phyloP scores from a whole-genome alignment of 2,888 invertebrate genomes.

The Synergus umbraculus region DNA sequence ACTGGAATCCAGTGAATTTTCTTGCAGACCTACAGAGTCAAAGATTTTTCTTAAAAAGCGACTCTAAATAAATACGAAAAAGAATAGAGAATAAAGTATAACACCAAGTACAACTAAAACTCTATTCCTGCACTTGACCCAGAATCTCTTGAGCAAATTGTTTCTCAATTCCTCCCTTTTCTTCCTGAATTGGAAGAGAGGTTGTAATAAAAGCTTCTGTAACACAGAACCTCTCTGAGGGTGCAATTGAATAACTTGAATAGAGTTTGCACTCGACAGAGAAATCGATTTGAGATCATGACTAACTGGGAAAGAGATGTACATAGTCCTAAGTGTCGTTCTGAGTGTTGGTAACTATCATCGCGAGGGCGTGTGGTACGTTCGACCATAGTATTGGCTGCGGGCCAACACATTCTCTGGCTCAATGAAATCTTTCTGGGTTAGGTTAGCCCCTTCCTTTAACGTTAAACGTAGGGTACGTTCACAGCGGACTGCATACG shows the following conservation, averaged over 20 bases:
- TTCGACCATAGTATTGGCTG: slow-evolving; percentile 71
- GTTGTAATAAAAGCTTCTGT: not conserved
- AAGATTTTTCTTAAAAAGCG: no score
- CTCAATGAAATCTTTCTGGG: slow-evolving; percentile 77
- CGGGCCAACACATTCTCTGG: slow-evolving; percentile 70
- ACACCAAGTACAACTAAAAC: not conserved
- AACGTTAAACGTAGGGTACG: slow-evolving; percentile 70
- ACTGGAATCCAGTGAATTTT: no score
- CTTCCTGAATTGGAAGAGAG: not conserved
- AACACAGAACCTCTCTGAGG: not conserved
- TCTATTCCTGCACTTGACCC: not conserved
- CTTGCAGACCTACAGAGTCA: no score
- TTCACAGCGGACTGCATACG: slow-evolving; percentile 64
- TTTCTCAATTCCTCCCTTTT: not conserved
- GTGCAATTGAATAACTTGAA: slow-evolving; percentile 37
- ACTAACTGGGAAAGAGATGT: slow-evolving; percentile 46
- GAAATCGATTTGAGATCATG: slow-evolving; percentile 52
- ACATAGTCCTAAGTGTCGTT: slow-evolving; percentile 44
- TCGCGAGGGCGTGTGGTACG: slow-evolving; percentile 62
- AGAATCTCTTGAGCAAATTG: not conserved
- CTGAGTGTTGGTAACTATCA: slow-evolving; percentile 58
- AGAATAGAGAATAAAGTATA: not conserved
- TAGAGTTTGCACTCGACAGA: slow-evolving; percentile 52
- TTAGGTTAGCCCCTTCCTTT: slow-evolving; percentile 70
- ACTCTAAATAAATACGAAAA: no score